phyloP scores from a whole-genome alignment of 2,113 vertebrate species.

The Ciconia stormi region DNA sequence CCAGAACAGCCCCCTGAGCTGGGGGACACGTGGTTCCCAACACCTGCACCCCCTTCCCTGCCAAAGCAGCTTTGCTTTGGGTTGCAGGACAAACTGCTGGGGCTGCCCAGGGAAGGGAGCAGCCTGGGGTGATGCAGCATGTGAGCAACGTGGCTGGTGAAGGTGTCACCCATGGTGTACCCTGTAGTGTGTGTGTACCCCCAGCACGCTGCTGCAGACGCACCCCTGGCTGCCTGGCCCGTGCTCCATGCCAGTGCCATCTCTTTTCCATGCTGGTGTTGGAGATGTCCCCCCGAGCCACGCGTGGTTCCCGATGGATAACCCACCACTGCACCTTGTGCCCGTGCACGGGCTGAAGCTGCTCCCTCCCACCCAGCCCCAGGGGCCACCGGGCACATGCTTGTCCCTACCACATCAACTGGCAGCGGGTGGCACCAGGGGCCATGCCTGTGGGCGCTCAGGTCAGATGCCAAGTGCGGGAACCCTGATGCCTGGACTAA shows the following conservation, averaged over 20 bases:
- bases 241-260: accelerated
- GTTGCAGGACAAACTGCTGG: neutral
- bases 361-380: neutral
- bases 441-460: neutral
- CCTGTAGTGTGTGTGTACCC: neutral
- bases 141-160: neutral
- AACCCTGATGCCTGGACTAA: neutral
- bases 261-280: neutral
- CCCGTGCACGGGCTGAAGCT: neutral
- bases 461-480: accelerated
- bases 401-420: neutral
- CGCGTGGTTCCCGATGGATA: neutral
- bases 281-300: accelerated
- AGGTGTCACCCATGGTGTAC: neutral
- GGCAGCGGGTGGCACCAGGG: neutral
- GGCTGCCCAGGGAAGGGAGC: neutral
- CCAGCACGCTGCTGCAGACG: neutral
- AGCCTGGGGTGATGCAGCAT: neutral
- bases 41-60: neutral
- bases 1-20: neutral
- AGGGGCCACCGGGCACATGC: accelerated
- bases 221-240: accelerated
- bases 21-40: neutral
- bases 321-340: neutral
- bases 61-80: neutral